A percentile compares a stretch with the other conserved stretches of the same genome.
These are phyloP conservation scores for Takifugu rubripes DNA, from an alignment of 2,797 vertebrate genomes.

Conservation along the genomic window DNA sequence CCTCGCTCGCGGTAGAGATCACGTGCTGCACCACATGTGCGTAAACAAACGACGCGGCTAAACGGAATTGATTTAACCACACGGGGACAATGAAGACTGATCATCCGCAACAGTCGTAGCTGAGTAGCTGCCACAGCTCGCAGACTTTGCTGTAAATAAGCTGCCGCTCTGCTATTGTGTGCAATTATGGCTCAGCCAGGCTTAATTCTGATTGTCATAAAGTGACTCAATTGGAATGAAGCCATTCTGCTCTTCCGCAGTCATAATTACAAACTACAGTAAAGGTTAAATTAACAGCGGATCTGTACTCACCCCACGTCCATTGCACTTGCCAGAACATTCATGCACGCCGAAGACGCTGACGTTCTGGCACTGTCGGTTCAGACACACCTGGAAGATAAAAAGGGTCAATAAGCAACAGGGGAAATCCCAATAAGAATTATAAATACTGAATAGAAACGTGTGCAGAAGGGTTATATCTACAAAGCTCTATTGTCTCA, in stretches of 20 bases:
- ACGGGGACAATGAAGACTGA: conserved; percentile 46
- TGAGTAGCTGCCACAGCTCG: conserved; percentile 32
- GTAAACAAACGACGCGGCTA: conserved; percentile 41
- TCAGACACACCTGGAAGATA: conserved; percentile 86
- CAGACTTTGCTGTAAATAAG: conserved; percentile 21
- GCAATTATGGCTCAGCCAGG: conserved; percentile 17
- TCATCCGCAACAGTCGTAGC: conserved; percentile 3
- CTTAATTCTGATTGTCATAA: conserved; percentile 17
- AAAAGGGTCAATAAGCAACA: conserved; percentile 18
- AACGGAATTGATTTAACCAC: conserved; percentile 48
- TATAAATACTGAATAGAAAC: too few relatives aligned
- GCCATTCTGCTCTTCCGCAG: conserved; percentile 14
- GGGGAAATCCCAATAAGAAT: not conserved
- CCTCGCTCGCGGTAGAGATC: conserved; percentile 17
- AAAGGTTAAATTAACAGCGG: conserved; percentile 22
- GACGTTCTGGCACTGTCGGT: conserved; percentile 91
- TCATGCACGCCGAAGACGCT: conserved; percentile 89
- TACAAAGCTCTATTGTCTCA: too few relatives aligned
- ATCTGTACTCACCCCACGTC: conserved; percentile 85
- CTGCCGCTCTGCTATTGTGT: conserved; percentile 14
- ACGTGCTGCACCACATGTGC: not conserved
- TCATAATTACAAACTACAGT: conserved; percentile 32
- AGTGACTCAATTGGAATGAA: conserved; percentile 20
- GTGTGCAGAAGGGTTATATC: too few relatives aligned
- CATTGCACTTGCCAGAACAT: conserved; percentile 86